Evolutionary conservation across 2,113 vertebrate genomes (phyloP).

Genomic region (Melanerpes formicivorus): DNA sequence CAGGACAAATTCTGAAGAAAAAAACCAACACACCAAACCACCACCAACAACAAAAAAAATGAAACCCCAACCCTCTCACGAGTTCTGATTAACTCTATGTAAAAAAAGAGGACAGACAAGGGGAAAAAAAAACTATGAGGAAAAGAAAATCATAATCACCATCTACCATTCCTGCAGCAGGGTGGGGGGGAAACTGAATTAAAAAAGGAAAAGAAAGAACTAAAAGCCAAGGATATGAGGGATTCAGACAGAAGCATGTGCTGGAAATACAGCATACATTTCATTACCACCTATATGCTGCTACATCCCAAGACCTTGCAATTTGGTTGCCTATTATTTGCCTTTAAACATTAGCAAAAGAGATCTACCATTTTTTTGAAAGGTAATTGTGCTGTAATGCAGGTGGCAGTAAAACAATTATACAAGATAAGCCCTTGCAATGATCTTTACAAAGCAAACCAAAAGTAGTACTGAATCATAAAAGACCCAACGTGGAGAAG

Average conservation of each 20-base stretch:
- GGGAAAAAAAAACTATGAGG: not conserved
- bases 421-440: slow-evolving; percentile 77
- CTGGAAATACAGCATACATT: slow-evolving; percentile 57
- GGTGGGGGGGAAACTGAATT: no score
- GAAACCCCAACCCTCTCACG: not conserved
- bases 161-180: not conserved
- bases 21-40: no score
- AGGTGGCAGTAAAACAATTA: slow-evolving; percentile 81
- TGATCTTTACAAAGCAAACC: slow-evolving; percentile 75
- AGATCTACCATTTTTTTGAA: slow-evolving; percentile 74
- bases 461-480: slow-evolving; percentile 68
- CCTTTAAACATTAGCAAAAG: slow-evolving; percentile 78
- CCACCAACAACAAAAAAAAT: no score
- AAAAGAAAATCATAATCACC: slow-evolving; percentile 10
- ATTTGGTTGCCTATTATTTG: slow-evolving; percentile 77
- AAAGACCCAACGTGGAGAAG: slow-evolving; percentile 68
- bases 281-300: slow-evolving; percentile 34
- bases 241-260: not conserved
- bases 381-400: slow-evolving; percentile 81
- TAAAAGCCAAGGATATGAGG: not conserved
- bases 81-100: slow-evolving; percentile 51
- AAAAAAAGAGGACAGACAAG: slow-evolving; percentile 51
- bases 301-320: slow-evolving; percentile 61
- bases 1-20: slow-evolving; percentile 53
- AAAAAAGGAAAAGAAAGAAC: not conserved